Evolutionary conservation across 2,113 vertebrate genomes (phyloP), one percentile per base, ranked within the genome.

Genomic region (Cnemophilus loriae): DNA sequence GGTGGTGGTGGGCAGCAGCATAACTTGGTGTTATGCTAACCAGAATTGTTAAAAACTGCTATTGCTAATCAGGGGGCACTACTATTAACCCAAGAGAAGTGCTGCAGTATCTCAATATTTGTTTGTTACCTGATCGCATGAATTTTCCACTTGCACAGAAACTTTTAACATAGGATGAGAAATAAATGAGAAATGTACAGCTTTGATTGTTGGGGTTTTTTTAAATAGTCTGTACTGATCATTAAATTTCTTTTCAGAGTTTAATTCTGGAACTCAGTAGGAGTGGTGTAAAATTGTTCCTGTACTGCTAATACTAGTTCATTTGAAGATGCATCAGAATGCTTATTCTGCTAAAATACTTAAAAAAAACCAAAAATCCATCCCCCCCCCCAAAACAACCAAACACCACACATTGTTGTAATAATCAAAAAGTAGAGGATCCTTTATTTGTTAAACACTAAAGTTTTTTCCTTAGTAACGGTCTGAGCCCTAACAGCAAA

Each of bases 371-470:
- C n/a, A 23, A 3, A 8, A 69, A 24, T 5, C 3, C 8, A 5
- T 3, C 7, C 2, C 2, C 5, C 8, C 7, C 2, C 2, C 5
- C 8, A 7, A 78, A 35, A 33, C 8, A 42, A 10, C 6, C 10
- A 32, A 60, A 50, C 9, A 18, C 6, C 3, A 11, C 11, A 17
- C 7, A 3, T 28, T 13, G n/a, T 77, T 84, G 22, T 6, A 5
- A 20, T 23, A 39, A 26, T 32, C 8, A 61, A 37, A 84, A 86
- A 26, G 5, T 28, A 33, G 13, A 32, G 33, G 13, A 30, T 26
- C 11, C 1, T 71, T 77, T 16, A 16, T 73, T 89, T 46, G 26
- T 42, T 23, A 77, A 74, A 52, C 55, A 39, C 2, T 6, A 26
- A 28, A 12, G 12, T 37, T 57, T 39, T 37, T 23, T 70, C 42